phyloP scores from a whole-genome alignment of 2,888 invertebrate genomes.

The Ophion obscuratus region DNA sequence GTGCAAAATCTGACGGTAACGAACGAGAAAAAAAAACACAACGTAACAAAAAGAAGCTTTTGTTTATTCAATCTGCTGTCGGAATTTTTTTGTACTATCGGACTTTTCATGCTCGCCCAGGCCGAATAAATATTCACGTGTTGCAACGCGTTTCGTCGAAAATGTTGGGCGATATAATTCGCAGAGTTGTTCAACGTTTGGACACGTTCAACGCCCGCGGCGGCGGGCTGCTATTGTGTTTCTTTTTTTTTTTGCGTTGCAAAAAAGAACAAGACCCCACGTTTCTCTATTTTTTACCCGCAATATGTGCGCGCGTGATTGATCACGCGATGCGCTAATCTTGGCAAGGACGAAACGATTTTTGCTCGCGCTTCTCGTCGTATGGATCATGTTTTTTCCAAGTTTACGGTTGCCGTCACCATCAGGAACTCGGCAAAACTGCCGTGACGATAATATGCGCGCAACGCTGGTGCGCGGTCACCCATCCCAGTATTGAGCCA shows the following conservation, averaged over 20 bases:
- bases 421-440: no score
- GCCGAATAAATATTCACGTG: constrained; percentile 1
- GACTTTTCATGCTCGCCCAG: constrained; percentile 9
- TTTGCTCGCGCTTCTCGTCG: not conserved
- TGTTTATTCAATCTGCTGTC: not conserved
- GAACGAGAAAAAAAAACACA: not conserved
- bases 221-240: not conserved
- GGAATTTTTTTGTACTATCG: not conserved
- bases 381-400: no score
- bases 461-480: no score
- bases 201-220: not conserved
- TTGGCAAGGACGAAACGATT: not conserved
- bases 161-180: not conserved
- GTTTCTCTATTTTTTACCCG: not conserved
- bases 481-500: no score
- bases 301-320: not conserved
- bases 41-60: not conserved
- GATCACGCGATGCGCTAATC: not conserved
- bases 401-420: no score
- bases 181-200: not conserved
- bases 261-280: not conserved
- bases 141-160: not conserved
- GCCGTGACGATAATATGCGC: no score
- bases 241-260: not conserved
- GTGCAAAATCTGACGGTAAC: not conserved